Evolutionary conservation across 2,888 invertebrate genomes (phyloP), one percentile per base, ranked within the genome.

Genomic region (Tipula vernalis): DNA sequence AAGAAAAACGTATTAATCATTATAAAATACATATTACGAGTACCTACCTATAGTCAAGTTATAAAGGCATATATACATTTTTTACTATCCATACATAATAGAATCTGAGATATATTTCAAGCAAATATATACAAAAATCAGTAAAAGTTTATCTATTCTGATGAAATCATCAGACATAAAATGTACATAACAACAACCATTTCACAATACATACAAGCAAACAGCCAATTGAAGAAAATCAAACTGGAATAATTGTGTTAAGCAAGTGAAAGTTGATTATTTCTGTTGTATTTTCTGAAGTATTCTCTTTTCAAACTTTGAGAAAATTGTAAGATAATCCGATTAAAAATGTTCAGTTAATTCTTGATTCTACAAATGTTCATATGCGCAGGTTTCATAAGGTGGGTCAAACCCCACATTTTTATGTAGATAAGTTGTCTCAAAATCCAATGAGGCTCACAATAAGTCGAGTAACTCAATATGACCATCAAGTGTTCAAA

Each of bases 141-240:
- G 71, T 71, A 71, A 71, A 71, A 71, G 71, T 71, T 71, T 71
- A 71, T 71, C 71, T 71, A 71, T 71, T 71, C 71, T 71, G 71
- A 71, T 71, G 71, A 71, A 71, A 71, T 71, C 71, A 71, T 71
- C 71, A 71, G 71, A 71, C 71, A 71, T 71, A 71, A 71, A 71
- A 71, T 28, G 71, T 71, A 71, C 71, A 71, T 71, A 71, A 71
- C 71, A 71, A 71, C 71, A 71, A 71, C 28, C 71, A 71, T 71
- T 71, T 71, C 71, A 71, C 71, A 71, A 71, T 28, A 71, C 51
- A 44, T 15, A 51, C 51, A 71, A 28, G 10, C 71, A 71, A 10
- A 71, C 10, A 71, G 71, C 71, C 71, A 71, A 71, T 71, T 71
- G 71, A 71, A 71, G 71, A 71, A 71, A 71, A 71, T 71, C 71